Evolutionary conservation across 2,888 invertebrate species (phyloP), one percentile per base, ranked within the genome.

Genomic region (Agrotis segetum): DNA sequence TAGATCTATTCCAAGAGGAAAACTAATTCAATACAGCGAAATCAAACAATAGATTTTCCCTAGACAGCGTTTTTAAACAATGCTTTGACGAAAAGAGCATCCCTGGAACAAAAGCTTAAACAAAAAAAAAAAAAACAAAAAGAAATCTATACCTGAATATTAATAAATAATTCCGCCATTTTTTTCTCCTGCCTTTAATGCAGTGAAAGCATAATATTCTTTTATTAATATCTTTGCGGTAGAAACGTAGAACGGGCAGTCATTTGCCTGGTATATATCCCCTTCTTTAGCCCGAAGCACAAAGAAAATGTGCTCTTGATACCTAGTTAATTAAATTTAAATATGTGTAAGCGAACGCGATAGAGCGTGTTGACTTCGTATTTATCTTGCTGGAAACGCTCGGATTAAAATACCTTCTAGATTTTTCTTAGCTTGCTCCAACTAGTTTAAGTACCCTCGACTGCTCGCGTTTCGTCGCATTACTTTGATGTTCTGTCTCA

Each of bases 271-370:
- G 87, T 87, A 86, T 89, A 89, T 88, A 88, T 89, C 89, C 86
- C 83, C 87, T 90, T 91, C 88, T 90, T 91, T 89, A 77, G 85
- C 84, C 82, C 70, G 62, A 70, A 76, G 87, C 88, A 93, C 91
- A 94, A 94, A 94, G 90, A 88, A 88, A 91, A 92, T 91, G 88
- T 91, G 91, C 89, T 87, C 87, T 88, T 92, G 88, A 92, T 92
- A 40, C 40, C 40, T 40, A 93, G 92, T 94, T 95, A 95, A 95
- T 95, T 94, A 95, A 94, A 93, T 92, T 91, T 89, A 90, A 93
- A 94, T 92, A 91, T 91, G 90, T 82, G 83, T 82, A 83, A 82
- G 76, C 55, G 64, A 82, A 79, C 74, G 79, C 76, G 82, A 83
- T 82, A 85, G 79, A 74, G 74, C 72, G 79, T 72, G 72, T 80